These are phyloP conservation scores for Perca flavescens DNA, from an alignment of 2,113 vertebrate species.

Conservation along the genomic window DNA sequence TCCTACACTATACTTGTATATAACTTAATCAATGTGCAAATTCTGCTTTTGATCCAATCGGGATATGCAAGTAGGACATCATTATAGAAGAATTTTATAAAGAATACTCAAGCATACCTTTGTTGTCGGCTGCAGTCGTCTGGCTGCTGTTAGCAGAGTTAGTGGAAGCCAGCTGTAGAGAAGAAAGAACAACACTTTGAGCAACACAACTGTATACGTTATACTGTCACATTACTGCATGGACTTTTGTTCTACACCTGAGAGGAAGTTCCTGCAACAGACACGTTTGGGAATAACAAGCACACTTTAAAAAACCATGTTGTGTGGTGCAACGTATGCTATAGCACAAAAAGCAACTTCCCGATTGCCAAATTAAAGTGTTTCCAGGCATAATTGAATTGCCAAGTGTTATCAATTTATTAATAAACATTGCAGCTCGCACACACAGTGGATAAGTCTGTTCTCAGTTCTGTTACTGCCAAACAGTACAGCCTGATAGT, in stretches of 20 bases:
- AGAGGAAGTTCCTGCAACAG: not conserved
- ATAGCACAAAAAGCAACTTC: not conserved
- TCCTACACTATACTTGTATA: not conserved
- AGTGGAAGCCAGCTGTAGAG: slow-evolving; percentile 71
- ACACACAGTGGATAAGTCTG: slow-evolving; percentile 13
- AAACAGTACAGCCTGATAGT: slow-evolving; percentile 17
- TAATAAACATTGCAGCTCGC: slow-evolving; percentile 16
- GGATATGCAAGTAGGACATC: not conserved
- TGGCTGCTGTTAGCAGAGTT: slow-evolving; percentile 78
- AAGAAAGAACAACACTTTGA: slow-evolving; percentile 21
- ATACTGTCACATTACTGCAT: not conserved
- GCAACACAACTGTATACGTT: not conserved
- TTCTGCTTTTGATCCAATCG: not conserved
- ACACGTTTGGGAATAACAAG: too few species aligned
- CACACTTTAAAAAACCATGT: not conserved
- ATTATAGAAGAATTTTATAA: not conserved
- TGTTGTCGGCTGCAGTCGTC: slow-evolving; percentile 76
- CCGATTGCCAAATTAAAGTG: not conserved
- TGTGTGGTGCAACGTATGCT: not conserved
- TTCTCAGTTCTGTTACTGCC: slow-evolving; percentile 20
- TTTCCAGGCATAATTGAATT: slow-evolving; percentile 7
- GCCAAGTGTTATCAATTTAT: slow-evolving; percentile 11
- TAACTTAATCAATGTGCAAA: not conserved
- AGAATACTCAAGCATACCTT: slow-evolving; percentile 58
- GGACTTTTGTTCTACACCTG: not conserved